Conservation (phyloP, 2,888 invertebrate genomes). For the Dusona sp. region DNA sequence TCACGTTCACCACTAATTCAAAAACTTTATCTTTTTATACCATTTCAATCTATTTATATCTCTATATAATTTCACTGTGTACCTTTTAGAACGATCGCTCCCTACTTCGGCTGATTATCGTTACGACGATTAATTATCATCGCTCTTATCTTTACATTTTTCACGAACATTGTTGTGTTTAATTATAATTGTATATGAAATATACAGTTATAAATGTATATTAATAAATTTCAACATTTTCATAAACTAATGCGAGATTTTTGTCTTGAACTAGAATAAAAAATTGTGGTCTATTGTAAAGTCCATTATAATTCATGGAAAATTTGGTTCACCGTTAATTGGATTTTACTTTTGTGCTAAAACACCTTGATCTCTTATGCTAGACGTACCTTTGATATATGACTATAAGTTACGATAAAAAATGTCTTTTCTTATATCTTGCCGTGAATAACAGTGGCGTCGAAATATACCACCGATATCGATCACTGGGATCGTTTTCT, state of each 20-base stretch:
- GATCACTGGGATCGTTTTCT: neutral
- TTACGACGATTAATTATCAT: neutral
- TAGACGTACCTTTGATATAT: neutral
- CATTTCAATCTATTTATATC: neutral
- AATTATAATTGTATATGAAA: too few species aligned
- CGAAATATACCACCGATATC: neutral
- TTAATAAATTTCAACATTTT: neutral
- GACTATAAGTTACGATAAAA: neutral
- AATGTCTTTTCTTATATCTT: neutral
- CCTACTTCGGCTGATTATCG: neutral
- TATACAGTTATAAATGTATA: neutral
- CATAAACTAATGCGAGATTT: neutral
- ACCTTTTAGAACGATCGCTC: too few species aligned
- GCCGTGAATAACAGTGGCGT: neutral
- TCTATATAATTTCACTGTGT: neutral
- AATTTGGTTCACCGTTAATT: neutral
- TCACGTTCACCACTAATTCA: conserved; percentile 24
- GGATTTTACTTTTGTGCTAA: neutral
- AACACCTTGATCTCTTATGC: neutral
- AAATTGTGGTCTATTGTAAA: neutral
- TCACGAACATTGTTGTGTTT: neutral
- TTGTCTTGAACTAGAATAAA: neutral
- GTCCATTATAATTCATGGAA: too few species aligned
- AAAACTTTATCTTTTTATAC: conserved; percentile 18
- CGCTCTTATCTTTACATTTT: neutral